Evolutionary conservation across 2,113 vertebrate genomes (phyloP).

Genomic region (Phodopus roborovskii): DNA sequence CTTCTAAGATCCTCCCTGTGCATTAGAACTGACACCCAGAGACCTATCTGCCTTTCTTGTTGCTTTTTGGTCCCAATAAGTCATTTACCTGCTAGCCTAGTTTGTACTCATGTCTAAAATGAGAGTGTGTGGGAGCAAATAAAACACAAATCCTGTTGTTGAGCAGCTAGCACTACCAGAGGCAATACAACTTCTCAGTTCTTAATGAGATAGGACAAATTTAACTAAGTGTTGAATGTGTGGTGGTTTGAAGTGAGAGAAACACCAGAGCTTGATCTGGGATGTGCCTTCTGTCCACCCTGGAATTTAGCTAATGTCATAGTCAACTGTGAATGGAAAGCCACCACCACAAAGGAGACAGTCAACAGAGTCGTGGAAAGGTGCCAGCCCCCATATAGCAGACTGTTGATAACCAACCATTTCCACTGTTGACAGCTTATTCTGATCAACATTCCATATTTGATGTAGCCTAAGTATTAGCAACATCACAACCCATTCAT

Average conservation of each 20-base stretch:
- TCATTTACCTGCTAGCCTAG: not conserved
- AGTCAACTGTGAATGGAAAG: not conserved
- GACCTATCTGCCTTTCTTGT: not conserved
- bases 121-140: not conserved
- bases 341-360: not conserved
- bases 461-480: conserved; percentile 45
- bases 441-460: conserved; percentile 19
- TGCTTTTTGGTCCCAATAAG: not conserved
- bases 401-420: not conserved
- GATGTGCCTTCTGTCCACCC: not conserved
- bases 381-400: not conserved
- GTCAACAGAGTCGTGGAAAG: not conserved
- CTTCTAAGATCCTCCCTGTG: not conserved
- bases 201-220: not conserved
- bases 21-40: not conserved
- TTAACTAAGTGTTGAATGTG: conserved; percentile 3
- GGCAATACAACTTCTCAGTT: not conserved
- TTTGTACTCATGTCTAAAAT: not conserved
- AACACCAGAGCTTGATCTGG: not conserved
- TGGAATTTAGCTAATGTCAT: not conserved
- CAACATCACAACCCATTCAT: conserved; percentile 31
- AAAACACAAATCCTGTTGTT: conserved; percentile 15
- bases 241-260: not conserved
- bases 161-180: not conserved
- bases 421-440: not conserved